Evolutionary conservation across 2,113 vertebrate species (phyloP).

Genomic region (Tenrec ecaudatus): DNA sequence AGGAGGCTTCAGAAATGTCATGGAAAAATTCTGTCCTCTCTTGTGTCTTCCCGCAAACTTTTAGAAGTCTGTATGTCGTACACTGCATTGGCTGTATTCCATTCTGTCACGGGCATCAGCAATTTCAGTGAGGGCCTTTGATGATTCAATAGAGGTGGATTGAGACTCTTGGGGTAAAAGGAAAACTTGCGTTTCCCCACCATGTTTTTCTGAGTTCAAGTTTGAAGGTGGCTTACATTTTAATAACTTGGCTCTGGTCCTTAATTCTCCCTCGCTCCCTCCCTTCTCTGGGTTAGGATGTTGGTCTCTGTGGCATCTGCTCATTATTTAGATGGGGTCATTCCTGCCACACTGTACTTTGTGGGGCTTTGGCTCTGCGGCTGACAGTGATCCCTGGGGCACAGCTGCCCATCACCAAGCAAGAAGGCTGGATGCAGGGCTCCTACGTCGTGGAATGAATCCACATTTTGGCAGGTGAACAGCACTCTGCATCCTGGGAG

Average conservation of each 20-base stretch:
- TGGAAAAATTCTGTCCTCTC: too few relatives aligned
- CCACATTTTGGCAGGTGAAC: slow-evolving; percentile 33
- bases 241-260: not conserved
- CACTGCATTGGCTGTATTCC: too few relatives aligned
- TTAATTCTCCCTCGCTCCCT: not conserved
- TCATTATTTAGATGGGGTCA: slow-evolving; percentile 8
- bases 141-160: not conserved
- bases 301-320: not conserved
- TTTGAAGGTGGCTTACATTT: slow-evolving; percentile 18
- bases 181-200: not conserved
- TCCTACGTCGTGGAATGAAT: not conserved
- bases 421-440: not conserved
- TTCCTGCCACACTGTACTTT: slow-evolving; percentile 18
- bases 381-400: slow-evolving; percentile 5
- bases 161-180: not conserved
- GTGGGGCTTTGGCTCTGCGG: not conserved
- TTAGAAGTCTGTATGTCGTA: too few relatives aligned
- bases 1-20: too few relatives aligned
- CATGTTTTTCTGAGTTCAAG: not conserved
- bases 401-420: not conserved
- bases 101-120: not conserved
- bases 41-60: too few relatives aligned
- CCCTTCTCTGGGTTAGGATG: not conserved
- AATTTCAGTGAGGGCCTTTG: slow-evolving; percentile 1
- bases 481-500: not conserved